Percentiles rank a stretch among this genome's conserved stretches.
These are phyloP conservation scores for Neolamprologus falcicula DNA, from an alignment of 2,113 vertebrate genomes.

Conservation along the genomic window DNA sequence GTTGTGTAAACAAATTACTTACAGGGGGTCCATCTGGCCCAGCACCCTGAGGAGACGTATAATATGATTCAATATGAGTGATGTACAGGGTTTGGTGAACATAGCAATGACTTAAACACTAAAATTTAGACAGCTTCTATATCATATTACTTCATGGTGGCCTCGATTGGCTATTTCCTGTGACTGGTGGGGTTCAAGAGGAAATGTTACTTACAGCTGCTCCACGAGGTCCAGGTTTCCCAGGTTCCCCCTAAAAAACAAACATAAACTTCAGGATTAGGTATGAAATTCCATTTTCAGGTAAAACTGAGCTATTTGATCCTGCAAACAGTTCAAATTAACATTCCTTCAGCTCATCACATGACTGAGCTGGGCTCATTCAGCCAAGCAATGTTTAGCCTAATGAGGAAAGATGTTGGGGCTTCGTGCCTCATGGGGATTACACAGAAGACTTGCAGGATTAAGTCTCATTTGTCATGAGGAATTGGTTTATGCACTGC, in stretches of 20 bases:
- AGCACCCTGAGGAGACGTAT: slow-evolving; percentile 74
- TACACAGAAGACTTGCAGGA: slow-evolving; percentile 54
- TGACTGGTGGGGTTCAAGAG: not conserved
- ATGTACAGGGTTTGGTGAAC: not conserved
- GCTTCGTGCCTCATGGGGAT: slow-evolving; percentile 53
- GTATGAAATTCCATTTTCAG: not conserved
- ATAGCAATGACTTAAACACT: not conserved
- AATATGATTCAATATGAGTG: not conserved
- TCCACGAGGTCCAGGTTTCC: slow-evolving; percentile 82
- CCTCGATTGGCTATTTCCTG: not conserved
- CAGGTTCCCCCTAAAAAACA: slow-evolving; percentile 85
- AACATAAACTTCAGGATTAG: not conserved
- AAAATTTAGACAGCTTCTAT: not conserved
- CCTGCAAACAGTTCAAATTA: slow-evolving; percentile 6
- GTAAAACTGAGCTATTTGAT: not conserved
- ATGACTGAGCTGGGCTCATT: slow-evolving; percentile 47
- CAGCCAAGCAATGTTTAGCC: slow-evolving; percentile 46
- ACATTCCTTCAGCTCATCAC: slow-evolving; percentile 55
- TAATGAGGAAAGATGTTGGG: slow-evolving; percentile 58
- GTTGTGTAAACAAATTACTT: slow-evolving; percentile 56
- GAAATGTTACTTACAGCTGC: slow-evolving; percentile 77
- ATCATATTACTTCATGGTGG: not conserved
- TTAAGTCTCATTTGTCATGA: slow-evolving; percentile 71
- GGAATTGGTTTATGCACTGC: slow-evolving; percentile 60
- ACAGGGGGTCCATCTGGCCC: slow-evolving; percentile 84